A percentile compares a stretch with the other conserved stretches of the same genome.
phyloP scores from a whole-genome alignment of 1,140 invertebrate genomes.

The Lasioglossum baleicum region DNA sequence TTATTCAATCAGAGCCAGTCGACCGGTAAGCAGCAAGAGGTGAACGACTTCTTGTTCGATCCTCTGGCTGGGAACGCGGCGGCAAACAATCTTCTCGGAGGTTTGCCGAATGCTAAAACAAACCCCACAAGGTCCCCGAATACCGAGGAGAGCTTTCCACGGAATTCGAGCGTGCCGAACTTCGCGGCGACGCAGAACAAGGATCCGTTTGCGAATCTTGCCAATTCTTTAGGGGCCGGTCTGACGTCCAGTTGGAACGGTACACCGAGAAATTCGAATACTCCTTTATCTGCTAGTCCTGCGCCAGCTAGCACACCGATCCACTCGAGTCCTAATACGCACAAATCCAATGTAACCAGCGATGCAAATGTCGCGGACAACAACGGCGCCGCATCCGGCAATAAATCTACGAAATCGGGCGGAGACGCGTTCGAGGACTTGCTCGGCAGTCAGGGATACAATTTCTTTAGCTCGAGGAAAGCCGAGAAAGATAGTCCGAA shows the following conservation, averaged over 20 bases:
- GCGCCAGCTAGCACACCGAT: slow-evolving; percentile 73
- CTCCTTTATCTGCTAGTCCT: slow-evolving; percentile 76
- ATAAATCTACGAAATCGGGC: slow-evolving; percentile 76
- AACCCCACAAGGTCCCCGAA: slow-evolving; percentile 54
- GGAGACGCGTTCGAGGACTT: slow-evolving; percentile 94
- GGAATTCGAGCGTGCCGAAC: slow-evolving; percentile 83
- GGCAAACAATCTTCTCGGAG: slow-evolving; percentile 67
- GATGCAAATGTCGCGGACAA: slow-evolving; percentile 19
- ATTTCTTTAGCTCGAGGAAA: slow-evolving; percentile 83
- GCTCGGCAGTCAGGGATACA: slow-evolving; percentile 92
- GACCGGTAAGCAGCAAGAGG: slow-evolving; percentile 27
- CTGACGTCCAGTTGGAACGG: slow-evolving; percentile 76
- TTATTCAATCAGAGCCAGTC: slow-evolving; percentile 65
- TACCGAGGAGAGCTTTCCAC: slow-evolving; percentile 78
- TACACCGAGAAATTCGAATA: slow-evolving; percentile 73
- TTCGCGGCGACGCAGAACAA: slow-evolving; percentile 77
- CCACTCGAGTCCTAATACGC: slow-evolving; percentile 72
- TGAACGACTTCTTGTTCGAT: slow-evolving; percentile 72
- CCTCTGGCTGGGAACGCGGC: slow-evolving; percentile 62
- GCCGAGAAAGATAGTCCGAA: slow-evolving; percentile 89
- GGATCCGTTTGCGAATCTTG: slow-evolving; percentile 82
- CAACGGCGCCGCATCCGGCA: slow-evolving; percentile 28
- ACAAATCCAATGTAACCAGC: slow-evolving; percentile 69
- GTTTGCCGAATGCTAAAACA: slow-evolving; percentile 59
- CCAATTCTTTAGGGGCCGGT: slow-evolving; percentile 72